Conservation (phyloP, 64 coral and sea anemone genomes). For the Acropora yongei region DNA sequence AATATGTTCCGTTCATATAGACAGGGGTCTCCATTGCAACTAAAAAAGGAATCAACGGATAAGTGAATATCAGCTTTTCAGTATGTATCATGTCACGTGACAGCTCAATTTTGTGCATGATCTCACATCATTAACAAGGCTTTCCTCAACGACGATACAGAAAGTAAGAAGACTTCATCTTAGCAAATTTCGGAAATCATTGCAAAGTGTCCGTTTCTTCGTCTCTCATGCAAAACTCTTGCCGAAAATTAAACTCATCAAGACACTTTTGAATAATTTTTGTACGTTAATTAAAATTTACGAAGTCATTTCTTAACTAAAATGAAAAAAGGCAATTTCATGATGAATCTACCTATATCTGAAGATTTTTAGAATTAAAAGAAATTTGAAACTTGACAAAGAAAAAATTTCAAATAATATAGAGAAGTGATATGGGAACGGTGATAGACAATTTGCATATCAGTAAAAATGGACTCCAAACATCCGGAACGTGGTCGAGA, state of each 20-base stretch:
- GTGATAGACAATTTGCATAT: background rate
- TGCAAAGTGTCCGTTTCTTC: too few species aligned
- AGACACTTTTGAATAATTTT: too few species aligned
- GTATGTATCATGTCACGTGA: background rate
- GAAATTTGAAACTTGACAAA: background rate
- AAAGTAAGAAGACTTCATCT: background rate
- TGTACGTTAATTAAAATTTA: background rate
- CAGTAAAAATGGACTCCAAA: background rate
- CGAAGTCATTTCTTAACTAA: too few species aligned
- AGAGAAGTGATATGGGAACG: background rate
- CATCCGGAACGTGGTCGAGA: background rate
- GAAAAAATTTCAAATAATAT: background rate
- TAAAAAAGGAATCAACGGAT: background rate
- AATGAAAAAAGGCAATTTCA: too few species aligned
- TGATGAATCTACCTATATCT: too few species aligned
- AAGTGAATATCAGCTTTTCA: background rate
- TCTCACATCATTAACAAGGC: background rate
- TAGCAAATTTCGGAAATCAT: background rate
- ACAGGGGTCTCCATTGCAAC: constrained; percentile 78
- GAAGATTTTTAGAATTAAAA: background rate
- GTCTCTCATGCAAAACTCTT: too few species aligned
- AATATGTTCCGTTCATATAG: constrained; percentile 74
- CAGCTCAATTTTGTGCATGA: background rate
- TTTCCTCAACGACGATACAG: background rate
- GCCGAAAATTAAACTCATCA: too few species aligned